A percentile compares a stretch with the other conserved stretches of the same genome.
Conservation (phyloP, 2,113 vertebrate species). For the Peromyscus californicus region DNA sequence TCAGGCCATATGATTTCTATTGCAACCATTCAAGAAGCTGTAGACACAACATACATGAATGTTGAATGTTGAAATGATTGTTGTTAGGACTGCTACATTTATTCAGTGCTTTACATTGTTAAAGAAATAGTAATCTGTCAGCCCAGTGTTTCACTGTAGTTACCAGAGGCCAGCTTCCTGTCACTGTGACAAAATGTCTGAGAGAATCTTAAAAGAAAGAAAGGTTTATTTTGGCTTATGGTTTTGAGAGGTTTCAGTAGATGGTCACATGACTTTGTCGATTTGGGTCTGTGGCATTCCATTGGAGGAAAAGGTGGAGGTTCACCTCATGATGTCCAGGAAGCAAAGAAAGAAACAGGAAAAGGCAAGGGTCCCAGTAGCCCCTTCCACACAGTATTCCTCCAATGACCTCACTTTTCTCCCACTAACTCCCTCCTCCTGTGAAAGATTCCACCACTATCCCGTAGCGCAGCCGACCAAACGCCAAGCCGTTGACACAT, state of each 20-base stretch:
- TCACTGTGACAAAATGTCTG: neutral
- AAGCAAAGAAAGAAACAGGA: neutral
- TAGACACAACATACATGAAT: neutral
- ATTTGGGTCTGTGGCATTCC: neutral
- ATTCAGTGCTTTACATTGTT: neutral
- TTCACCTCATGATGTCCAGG: neutral
- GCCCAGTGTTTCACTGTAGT: slow-evolving; percentile 2
- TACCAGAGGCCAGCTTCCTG: neutral
- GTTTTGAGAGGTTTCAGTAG: neutral
- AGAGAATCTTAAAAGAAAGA: neutral
- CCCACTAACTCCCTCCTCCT: neutral
- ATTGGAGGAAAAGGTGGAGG: neutral
- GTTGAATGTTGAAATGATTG: slow-evolving; percentile 46
- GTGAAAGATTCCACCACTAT: neutral
- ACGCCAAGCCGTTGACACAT: neutral
- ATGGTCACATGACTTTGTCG: neutral
- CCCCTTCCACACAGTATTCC: neutral
- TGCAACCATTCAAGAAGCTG: slow-evolving; percentile 34
- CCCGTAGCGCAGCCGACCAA: neutral
- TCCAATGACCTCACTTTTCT: neutral
- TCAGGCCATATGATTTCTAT: neutral
- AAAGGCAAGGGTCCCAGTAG: neutral
- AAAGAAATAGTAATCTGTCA: slow-evolving; percentile 40
- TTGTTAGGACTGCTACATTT: neutral
- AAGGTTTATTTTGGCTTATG: neutral